These are phyloP conservation scores for Acrocyrtus sp. DNA, from an alignment of 2,888 invertebrate genomes.

Conservation along the genomic window DNA sequence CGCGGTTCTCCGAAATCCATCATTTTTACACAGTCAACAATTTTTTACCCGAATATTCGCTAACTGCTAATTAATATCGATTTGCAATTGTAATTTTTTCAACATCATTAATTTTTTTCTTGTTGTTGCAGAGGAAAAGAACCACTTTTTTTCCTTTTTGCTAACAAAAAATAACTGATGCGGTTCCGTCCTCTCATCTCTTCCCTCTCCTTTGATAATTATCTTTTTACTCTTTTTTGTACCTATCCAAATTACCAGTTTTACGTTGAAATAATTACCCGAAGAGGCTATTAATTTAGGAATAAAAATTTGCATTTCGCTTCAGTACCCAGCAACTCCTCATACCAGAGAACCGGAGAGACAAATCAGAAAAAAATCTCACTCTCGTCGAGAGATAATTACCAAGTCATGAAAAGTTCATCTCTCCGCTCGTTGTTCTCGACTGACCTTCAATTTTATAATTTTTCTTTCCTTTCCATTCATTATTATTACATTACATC, in stretches of 20 bases:
- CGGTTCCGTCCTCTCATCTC: no score
- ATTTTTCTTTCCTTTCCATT: conserved; percentile 20
- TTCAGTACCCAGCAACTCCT: no score
- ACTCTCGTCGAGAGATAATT: conserved; percentile 44
- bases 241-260: not conserved
- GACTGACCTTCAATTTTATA: conserved; percentile 51
- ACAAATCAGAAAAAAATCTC: no score
- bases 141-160: no score
- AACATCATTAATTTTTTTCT: conserved; percentile 18
- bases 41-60: no score
- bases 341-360: no score
- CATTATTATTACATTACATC: conserved; percentile 60
- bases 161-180: no score
- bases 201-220: conserved; percentile 16
- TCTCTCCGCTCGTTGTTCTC: conserved; percentile 23
- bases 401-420: conserved; percentile 57
- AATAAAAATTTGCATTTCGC: not conserved
- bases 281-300: conserved; percentile 16
- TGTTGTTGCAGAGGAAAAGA: no score
- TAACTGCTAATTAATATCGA: not conserved
- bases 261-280: conserved; percentile 48
- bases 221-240: conserved; percentile 26
- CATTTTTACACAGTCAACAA: no score
- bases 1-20: no score
- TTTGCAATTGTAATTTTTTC: conserved; percentile 1